Percentiles rank a stretch among this genome's conserved stretches.
phyloP scores from a whole-genome alignment of 92 coral and sea anemone genomes.

The Phenganax subtilis region DNA sequence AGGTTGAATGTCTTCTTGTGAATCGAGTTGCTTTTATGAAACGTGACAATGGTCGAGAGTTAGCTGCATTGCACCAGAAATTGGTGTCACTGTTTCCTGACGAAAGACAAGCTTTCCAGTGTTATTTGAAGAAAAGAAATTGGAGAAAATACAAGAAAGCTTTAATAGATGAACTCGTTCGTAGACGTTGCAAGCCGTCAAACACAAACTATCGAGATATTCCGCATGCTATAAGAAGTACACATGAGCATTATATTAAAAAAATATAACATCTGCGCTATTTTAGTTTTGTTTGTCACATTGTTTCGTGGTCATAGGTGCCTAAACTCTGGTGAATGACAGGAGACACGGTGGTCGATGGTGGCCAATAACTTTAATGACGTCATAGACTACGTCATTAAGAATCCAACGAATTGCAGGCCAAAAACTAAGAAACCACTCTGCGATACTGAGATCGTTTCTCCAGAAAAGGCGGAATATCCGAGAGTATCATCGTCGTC shows the following conservation, averaged over 20 bases:
- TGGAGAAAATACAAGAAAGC: constrained; percentile 88
- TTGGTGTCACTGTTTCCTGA: constrained; percentile 60
- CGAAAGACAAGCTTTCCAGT: constrained; percentile 61
- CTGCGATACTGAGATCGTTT: constrained; percentile 2
- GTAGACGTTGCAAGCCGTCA: constrained; percentile 58
- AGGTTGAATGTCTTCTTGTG: constrained; percentile 87
- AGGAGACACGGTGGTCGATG: too few species aligned
- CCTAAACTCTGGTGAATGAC: too few species aligned
- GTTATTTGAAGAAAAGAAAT: constrained; percentile 58
- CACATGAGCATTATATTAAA: constrained; percentile 64
- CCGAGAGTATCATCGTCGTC: constrained; percentile 15
- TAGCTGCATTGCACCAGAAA: constrained; percentile 57
- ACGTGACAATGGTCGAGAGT: constrained; percentile 65
- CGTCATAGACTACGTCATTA: constrained; percentile 8
- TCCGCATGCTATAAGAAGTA: constrained; percentile 70
- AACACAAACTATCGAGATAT: constrained; percentile 69
- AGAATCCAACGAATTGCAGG: not conserved
- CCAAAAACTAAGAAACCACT: not conserved
- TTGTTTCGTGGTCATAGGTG: too few species aligned
- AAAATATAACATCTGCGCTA: not conserved
- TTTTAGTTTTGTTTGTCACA: not conserved
- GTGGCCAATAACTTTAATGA: not conserved
- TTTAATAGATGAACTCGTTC: constrained; percentile 66
- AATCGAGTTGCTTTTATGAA: constrained; percentile 64
- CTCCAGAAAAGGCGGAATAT: constrained; percentile 4